Percentiles rank a stretch among this genome's conserved stretches.
phyloP scores from a whole-genome alignment of 2,797 vertebrate species.

The Trichosurus vulpecula region DNA sequence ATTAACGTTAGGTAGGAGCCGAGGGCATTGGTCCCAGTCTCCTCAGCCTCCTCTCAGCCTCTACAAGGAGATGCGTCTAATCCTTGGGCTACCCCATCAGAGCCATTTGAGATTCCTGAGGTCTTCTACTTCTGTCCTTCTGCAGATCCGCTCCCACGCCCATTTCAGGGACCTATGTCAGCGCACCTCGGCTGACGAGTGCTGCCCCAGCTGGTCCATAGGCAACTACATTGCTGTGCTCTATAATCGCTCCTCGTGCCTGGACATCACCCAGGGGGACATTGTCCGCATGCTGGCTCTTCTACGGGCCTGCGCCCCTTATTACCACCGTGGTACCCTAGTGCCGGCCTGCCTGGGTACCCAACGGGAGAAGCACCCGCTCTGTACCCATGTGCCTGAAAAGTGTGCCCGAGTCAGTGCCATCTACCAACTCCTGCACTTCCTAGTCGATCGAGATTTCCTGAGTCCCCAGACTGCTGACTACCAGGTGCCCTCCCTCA shows the following conservation, averaged over 20 bases:
- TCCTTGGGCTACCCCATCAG: not conserved
- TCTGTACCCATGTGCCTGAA: constrained; percentile 91
- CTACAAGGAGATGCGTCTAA: not conserved
- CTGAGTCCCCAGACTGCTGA: constrained; percentile 95
- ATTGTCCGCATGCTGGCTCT: constrained; percentile 92
- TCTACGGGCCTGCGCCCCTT: constrained; percentile 93
- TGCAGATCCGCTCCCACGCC: constrained; percentile 93
- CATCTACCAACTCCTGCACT: constrained; percentile 96
- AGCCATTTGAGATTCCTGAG: constrained; percentile 46
- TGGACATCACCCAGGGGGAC: constrained; percentile 92
- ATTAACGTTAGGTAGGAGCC: not conserved
- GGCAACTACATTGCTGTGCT: constrained; percentile 96
- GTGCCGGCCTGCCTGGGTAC: constrained; percentile 88
- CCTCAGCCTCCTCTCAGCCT: too few relatives aligned
- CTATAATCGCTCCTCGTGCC: constrained; percentile 94
- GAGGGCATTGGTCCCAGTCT: not conserved
- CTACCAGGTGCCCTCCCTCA: constrained; percentile 97
- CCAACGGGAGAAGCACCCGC: constrained; percentile 85
- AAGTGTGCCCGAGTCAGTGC: constrained; percentile 91
- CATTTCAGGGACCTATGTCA: constrained; percentile 94
- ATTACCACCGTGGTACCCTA: constrained; percentile 92
- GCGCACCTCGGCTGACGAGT: constrained; percentile 86
- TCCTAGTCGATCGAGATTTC: constrained; percentile 96
- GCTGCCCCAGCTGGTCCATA: constrained; percentile 98
- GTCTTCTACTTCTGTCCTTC: constrained; percentile 59